Base-by-base conservation (phyloP, 2,797 vertebrate genomes). In the Coranthus polyacanthus region DNA sequence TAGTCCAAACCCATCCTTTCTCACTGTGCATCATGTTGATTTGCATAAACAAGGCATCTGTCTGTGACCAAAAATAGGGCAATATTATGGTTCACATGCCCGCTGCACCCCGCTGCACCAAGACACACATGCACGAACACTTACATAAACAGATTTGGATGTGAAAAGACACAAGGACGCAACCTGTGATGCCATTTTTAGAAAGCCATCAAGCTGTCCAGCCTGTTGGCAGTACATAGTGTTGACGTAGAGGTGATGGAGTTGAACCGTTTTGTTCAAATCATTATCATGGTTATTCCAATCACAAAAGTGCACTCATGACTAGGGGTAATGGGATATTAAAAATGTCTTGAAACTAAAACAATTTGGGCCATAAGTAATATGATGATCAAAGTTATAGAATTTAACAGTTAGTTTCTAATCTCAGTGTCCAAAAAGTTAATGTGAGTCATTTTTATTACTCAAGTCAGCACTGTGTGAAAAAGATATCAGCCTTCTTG, bases 21-120 rank as follows among this genome's bases (percentile, higher is more conserved):
- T 63, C 76, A 73, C 49, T 69, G 57, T 75, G 75, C 20, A 29
- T 80, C 80, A 68, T 82, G 55, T 81, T 78, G 78, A 79, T 83
- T 83, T 84, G 78, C 50, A 20, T 83, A 87, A 91, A 87, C 75
- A 82, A 81, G 74, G 72, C 90, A 90, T 90, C 91, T 91, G 90
- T 78, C 49, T 59, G 16, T 37, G 50, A 47, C 86, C 74, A 69
- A 76, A 91, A 91, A 90, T 91, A 91, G 84, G 74, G 50, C 77
- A 75, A 71, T 64, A 62, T 66, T 37, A 80, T 54, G 60, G 59
- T 66, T 49, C 55, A 39, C 58, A 72, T 62, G 55, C 26, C 46
- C 55, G 41, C 12, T 36, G 39, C 72, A 29, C 63, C 60, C 69
- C 46, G 68, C 65, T 65, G 63, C 42, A 68, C 41, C 12, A 8